Evolutionary conservation across 2,113 vertebrate species (phyloP).

Genomic region (Lonchura striata): DNA sequence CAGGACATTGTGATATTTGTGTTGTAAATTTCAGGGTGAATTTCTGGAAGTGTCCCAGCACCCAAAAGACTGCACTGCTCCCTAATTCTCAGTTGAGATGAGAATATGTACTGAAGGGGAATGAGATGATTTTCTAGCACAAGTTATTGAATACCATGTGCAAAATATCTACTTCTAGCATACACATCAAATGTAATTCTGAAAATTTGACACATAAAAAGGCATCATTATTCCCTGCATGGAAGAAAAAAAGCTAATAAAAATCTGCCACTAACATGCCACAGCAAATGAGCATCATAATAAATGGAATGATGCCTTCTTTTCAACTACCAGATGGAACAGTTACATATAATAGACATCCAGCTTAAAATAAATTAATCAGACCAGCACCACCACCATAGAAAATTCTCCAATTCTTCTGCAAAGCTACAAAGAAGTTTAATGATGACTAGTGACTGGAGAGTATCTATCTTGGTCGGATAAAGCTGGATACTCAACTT

Average conservation of each 20-base stretch:
- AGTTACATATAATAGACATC: rapidly evolving
- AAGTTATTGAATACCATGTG: neutral
- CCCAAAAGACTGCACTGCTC: neutral
- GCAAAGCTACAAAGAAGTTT: neutral
- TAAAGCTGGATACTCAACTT: neutral
- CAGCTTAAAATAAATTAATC: neutral
- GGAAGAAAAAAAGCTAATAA: neutral
- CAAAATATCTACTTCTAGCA: neutral
- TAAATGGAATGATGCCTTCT: neutral
- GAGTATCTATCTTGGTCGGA: neutral
- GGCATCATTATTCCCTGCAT: neutral
- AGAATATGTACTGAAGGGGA: neutral
- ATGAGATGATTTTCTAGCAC: neutral
- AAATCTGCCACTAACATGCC: neutral
- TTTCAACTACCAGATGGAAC: neutral
- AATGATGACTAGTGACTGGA: neutral
- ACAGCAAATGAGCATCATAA: neutral
- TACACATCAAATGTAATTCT: neutral
- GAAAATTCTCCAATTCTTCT: neutral
- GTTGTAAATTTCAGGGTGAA: neutral
- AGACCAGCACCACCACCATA: neutral
- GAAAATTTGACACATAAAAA: neutral
- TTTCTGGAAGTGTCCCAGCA: neutral
- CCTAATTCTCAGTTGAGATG: neutral
- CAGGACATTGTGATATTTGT: neutral